These are phyloP conservation scores for Pitangus sulphuratus DNA, from an alignment of 2,797 vertebrate genomes.

Conservation along the genomic window DNA sequence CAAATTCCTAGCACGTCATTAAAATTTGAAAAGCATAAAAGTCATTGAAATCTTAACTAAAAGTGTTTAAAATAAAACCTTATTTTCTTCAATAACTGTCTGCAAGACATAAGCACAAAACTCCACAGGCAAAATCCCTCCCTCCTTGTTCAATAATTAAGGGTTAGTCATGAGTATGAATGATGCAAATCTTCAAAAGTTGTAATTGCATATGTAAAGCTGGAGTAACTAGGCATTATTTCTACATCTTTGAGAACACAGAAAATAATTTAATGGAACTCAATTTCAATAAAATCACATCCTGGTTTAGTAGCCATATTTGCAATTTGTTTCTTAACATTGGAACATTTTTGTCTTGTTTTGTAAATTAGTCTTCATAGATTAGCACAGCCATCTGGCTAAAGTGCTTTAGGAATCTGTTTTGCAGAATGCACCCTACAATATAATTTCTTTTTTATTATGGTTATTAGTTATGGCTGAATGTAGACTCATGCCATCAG, in stretches of 20 bases:
- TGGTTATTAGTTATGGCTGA: not conserved
- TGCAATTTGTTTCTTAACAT: constrained; percentile 16
- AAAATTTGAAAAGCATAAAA: not conserved
- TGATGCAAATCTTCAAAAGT: not conserved
- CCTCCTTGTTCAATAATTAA: not conserved
- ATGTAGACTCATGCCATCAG: not conserved
- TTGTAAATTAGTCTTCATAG: constrained; percentile 26
- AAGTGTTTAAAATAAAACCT: not conserved
- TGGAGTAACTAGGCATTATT: not conserved
- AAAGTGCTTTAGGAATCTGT: constrained; percentile 1
- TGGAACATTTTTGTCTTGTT: constrained; percentile 24
- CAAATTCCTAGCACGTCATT: not conserved
- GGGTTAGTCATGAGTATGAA: not conserved
- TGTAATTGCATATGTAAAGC: not conserved
- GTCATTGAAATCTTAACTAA: not conserved
- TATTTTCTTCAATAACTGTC: not conserved
- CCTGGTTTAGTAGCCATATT: not conserved
- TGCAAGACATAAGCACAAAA: not conserved
- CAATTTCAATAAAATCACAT: not conserved
- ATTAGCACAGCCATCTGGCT: constrained; percentile 34
- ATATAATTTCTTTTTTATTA: not conserved
- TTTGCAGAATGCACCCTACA: not conserved
- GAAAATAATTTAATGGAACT: not conserved
- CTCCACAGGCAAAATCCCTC: not conserved
- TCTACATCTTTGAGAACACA: not conserved